phyloP scores from a whole-genome alignment of 2,797 vertebrate genomes.

The Rhinoraja longicauda region DNA sequence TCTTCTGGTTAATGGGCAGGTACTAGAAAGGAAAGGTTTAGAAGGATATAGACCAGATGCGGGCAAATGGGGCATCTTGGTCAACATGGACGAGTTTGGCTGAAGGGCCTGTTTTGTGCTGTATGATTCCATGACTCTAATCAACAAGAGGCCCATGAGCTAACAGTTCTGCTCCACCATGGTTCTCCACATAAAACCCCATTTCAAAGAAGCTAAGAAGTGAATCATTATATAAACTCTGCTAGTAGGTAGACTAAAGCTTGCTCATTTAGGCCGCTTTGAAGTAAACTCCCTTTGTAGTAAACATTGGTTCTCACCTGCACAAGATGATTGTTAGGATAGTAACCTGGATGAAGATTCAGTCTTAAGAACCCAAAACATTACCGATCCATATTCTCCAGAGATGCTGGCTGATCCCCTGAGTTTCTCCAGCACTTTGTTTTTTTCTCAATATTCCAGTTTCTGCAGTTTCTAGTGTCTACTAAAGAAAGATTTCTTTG shows the following conservation, averaged over 20 bases:
- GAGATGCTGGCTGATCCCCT: too few relatives aligned
- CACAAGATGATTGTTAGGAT: not conserved
- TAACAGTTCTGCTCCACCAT: not conserved
- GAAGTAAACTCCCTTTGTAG: not conserved
- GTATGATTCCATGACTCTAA: too few relatives aligned
- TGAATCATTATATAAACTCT: not conserved
- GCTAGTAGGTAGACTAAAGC: not conserved
- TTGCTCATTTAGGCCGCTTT: not conserved
- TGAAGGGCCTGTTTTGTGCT: too few relatives aligned
- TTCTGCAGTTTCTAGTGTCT: too few relatives aligned
- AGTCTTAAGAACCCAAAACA: too few relatives aligned
- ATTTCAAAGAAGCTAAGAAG: not conserved
- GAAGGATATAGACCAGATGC: too few relatives aligned
- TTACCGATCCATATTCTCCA: too few relatives aligned
- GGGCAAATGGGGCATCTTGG: too few relatives aligned
- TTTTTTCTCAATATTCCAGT: too few relatives aligned
- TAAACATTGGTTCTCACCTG: not conserved
- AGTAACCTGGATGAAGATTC: not conserved
- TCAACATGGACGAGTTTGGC: too few relatives aligned
- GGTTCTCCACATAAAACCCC: not conserved
- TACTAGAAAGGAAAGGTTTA: too few relatives aligned
- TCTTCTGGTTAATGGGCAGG: not conserved
- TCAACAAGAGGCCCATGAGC: not conserved
- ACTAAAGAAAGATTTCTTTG: not conserved
- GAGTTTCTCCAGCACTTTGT: too few relatives aligned